Evolutionary conservation across 2,888 invertebrate species (phyloP).

Genomic region (Caenorhabditis sp.): DNA sequence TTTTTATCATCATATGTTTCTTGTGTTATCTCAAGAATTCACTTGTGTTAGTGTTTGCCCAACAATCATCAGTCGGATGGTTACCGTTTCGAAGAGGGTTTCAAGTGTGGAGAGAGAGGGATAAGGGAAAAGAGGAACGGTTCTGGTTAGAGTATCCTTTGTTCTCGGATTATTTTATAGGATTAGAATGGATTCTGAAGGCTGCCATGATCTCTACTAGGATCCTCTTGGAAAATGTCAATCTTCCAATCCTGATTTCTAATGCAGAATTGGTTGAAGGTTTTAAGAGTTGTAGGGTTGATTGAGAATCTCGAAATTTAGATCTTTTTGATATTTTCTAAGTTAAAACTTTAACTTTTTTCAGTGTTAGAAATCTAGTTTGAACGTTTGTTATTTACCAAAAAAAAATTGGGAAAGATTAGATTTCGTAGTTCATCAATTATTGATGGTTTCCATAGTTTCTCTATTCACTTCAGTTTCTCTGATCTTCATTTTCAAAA

Average conservation of each 20-base stretch:
- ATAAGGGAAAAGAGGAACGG: slow-evolving; percentile 2
- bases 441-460: no score
- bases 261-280: no score
- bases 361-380: not conserved
- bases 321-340: no score
- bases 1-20: not conserved
- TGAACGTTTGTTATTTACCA: not conserved
- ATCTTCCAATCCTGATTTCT: no score
- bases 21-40: slow-evolving; percentile 15
- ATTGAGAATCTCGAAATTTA: no score
- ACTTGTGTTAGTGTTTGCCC: slow-evolving; percentile 40
- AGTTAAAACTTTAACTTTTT: no score
- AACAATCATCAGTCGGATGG: slow-evolving; percentile 23
- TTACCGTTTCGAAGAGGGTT: slow-evolving; percentile 44
- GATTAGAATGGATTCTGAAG: slow-evolving; percentile 8
- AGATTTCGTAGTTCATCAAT: not conserved
- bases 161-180: slow-evolving; percentile 43
- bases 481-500: no score
- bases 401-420: not conserved
- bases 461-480: no score
- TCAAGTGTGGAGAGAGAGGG: slow-evolving; percentile 28
- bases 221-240: not conserved
- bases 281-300: no score
- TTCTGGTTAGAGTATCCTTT: slow-evolving; percentile 14
- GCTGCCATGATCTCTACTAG: not conserved